These are phyloP conservation scores for Andrena bucephala DNA, from an alignment of 2,888 invertebrate species.

Conservation along the genomic window DNA sequence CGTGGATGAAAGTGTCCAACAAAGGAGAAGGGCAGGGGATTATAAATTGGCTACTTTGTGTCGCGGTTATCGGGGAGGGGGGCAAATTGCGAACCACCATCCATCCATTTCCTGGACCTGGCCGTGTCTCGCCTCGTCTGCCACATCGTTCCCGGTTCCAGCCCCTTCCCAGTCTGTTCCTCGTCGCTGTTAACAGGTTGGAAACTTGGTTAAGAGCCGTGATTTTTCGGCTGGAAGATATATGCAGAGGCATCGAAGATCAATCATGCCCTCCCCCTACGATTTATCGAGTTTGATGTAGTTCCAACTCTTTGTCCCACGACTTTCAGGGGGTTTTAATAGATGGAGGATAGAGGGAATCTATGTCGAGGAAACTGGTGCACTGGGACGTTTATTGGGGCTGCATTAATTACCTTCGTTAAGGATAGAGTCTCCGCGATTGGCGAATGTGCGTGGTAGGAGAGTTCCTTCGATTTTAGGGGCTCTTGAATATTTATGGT, in stretches of 20 bases:
- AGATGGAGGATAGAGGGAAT: slow-evolving; percentile 14
- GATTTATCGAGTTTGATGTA: too few relatives aligned
- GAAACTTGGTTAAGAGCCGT: slow-evolving; percentile 47
- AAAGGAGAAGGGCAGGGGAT: slow-evolving; percentile 69
- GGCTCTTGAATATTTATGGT: slow-evolving; percentile 52
- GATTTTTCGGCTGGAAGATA: slow-evolving; percentile 34
- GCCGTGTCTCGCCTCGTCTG: slow-evolving; percentile 39
- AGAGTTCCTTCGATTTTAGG: slow-evolving; percentile 41
- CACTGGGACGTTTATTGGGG: too few relatives aligned
- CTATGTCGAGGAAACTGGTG: background rate
- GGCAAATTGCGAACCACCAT: slow-evolving; percentile 78
- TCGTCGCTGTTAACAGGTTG: slow-evolving; percentile 48
- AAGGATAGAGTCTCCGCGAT: slow-evolving; percentile 8
- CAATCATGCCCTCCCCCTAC: background rate
- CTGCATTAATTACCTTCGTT: background rate
- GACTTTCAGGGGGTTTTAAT: background rate
- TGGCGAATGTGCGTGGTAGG: slow-evolving; percentile 46
- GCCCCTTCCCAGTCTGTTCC: slow-evolving; percentile 16
- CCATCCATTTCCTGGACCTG: slow-evolving; percentile 74
- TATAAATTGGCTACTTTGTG: slow-evolving; percentile 79
- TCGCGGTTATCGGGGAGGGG: slow-evolving; percentile 78
- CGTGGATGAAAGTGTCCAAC: slow-evolving; percentile 70
- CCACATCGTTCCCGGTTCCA: slow-evolving; percentile 31
- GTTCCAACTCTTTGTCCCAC: too few relatives aligned
- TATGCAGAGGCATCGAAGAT: background rate